These are phyloP conservation scores for Metacarcinus magister DNA, from an alignment of 2,888 invertebrate species.

Conservation along the genomic window DNA sequence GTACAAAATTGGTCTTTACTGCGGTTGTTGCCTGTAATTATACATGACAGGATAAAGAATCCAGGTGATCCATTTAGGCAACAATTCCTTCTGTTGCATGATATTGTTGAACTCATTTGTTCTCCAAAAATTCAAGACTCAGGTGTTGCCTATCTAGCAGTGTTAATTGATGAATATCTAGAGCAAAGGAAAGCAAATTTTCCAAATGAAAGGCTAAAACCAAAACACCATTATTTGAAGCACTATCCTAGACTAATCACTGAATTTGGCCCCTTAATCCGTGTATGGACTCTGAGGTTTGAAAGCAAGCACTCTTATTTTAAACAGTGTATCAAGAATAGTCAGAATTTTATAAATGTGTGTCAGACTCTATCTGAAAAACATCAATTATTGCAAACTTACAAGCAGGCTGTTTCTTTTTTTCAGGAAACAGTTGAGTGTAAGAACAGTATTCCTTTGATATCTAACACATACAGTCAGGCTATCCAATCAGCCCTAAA, in stretches of 20 bases:
- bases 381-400: conserved; percentile 51
- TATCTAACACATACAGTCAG: background rate
- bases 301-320: conserved; percentile 83
- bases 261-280: conserved; percentile 82
- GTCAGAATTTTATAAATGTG: conserved; percentile 52
- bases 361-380: conserved; percentile 37
- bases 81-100: background rate
- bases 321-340: conserved; percentile 75
- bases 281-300: conserved; percentile 83
- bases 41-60: background rate
- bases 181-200: conserved; percentile 62
- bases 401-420: conserved; percentile 18
- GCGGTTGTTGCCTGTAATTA: background rate
- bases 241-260: conserved; percentile 83
- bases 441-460: conserved; percentile 37
- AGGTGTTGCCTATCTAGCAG: conserved; percentile 36
- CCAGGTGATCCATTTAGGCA: background rate
- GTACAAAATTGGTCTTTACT: conserved; percentile 13
- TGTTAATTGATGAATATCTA: conserved; percentile 53
- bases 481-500: conserved; percentile 31
- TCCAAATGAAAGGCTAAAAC: conserved; percentile 80
- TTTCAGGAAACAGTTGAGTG: background rate
- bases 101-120: conserved; percentile 49
- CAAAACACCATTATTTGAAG: conserved; percentile 83
- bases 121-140: conserved; percentile 37